Evolutionary conservation across 2,797 vertebrate genomes (phyloP).

Genomic region (Tarsius wallacei): DNA sequence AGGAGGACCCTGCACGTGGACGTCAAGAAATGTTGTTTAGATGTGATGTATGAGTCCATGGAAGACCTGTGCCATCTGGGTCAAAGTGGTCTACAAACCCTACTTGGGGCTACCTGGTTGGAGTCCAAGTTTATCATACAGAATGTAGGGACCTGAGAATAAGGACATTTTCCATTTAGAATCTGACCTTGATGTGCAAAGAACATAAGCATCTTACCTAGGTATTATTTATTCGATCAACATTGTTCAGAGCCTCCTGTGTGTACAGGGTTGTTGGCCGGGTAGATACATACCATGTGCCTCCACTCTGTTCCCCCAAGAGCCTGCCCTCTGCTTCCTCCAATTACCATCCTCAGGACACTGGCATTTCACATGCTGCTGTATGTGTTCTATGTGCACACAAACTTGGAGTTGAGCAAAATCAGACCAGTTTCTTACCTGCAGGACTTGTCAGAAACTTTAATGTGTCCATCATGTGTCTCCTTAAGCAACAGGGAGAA

Average conservation of each 20-base stretch:
- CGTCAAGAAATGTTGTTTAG: accelerated
- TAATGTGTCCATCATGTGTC: neutral
- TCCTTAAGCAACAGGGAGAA: neutral
- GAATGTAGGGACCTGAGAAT: neutral
- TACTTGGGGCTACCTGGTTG: too few relatives aligned
- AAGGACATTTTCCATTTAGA: neutral
- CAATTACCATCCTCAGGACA: accelerated
- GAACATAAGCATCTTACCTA: accelerated
- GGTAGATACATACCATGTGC: neutral
- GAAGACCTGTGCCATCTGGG: neutral
- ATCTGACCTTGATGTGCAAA: too few relatives aligned
- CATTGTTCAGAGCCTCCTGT: accelerated
- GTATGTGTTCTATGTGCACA: accelerated
- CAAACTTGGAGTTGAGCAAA: neutral
- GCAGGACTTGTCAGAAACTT: neutral
- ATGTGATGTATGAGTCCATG: accelerated
- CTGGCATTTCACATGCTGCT: accelerated
- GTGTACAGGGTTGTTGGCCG: too few relatives aligned
- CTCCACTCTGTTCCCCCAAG: accelerated
- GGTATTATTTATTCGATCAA: accelerated
- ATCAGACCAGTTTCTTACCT: neutral
- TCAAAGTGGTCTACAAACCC: neutral
- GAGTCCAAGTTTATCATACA: neutral
- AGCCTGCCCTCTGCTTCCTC: neutral
- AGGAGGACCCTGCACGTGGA: neutral